A percentile compares a stretch with the other conserved stretches of the same genome.
Conservation (phyloP, 1,140 invertebrate species). For the Pseudomyrmex gracilis region DNA sequence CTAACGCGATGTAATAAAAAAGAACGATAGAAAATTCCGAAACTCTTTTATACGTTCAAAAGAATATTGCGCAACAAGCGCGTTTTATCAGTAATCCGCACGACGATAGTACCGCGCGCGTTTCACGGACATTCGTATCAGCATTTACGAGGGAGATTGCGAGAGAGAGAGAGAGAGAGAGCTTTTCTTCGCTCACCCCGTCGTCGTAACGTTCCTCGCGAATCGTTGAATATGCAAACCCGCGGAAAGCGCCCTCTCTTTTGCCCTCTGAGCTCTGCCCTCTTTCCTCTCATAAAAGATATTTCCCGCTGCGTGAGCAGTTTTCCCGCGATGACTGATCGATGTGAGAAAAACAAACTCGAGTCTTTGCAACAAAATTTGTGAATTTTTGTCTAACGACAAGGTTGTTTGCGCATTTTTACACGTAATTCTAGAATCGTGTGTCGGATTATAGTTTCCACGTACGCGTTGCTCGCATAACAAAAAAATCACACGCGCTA, state of each 20-base stretch:
- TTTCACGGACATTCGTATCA: constrained; percentile 27
- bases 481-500: neutral
- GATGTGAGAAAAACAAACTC: neutral
- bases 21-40: neutral
- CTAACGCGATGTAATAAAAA: constrained; percentile 19
- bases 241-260: constrained; percentile 6
- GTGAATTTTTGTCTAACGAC: too few species aligned
- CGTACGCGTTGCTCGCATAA: too few species aligned
- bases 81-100: constrained; percentile 30
- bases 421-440: too few species aligned
- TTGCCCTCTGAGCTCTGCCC: neutral
- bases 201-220: constrained; percentile 27
- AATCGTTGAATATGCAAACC: constrained; percentile 53
- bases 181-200: neutral
- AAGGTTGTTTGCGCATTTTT: too few species aligned
- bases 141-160: constrained; percentile 43
- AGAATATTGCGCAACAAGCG: neutral
- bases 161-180: constrained; percentile 2
- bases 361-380: too few species aligned
- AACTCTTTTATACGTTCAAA: constrained; percentile 16
- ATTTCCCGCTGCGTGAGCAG: constrained; percentile 11
- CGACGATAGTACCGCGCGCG: neutral
- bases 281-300: neutral
- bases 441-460: neutral
- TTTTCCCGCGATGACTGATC: neutral